A percentile compares a stretch with the other conserved stretches of the same genome.
These are phyloP conservation scores for Seira sanloemensis DNA, from an alignment of 2,888 invertebrate species.

Conservation along the genomic window DNA sequence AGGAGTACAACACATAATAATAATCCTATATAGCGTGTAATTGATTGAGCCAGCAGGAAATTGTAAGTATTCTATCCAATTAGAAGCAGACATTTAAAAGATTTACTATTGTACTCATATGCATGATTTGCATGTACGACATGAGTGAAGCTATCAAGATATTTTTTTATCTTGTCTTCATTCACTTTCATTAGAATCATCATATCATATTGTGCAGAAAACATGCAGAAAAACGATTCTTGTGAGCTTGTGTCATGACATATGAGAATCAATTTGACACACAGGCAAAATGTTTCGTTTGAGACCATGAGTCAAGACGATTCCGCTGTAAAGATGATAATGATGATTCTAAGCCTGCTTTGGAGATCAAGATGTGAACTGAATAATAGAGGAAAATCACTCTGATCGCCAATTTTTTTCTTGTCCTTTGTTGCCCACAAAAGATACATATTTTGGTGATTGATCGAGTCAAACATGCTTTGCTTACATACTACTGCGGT, in stretches of 20 bases:
- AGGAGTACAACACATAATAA: neutral
- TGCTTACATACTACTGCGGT: no score
- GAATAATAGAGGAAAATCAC: no score
- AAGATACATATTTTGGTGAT: neutral
- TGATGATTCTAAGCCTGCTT: no score
- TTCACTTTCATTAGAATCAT: neutral
- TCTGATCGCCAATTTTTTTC: no score
- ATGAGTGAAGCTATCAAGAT: neutral
- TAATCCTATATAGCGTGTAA: neutral
- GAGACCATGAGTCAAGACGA: no score
- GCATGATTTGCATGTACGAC: neutral
- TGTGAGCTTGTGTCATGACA: no score
- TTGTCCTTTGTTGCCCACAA: neutral
- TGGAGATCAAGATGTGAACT: no score
- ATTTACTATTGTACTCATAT: neutral
- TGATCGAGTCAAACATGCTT: neutral
- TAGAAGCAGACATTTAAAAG: neutral
- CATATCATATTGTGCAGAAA: neutral
- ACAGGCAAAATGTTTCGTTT: no score
- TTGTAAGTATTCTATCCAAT: constrained; percentile 48
- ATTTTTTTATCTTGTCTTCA: neutral
- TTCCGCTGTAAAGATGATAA: no score
- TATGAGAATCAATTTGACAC: no score
- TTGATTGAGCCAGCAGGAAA: constrained; percentile 40
- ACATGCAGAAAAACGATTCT: no score